Evolutionary conservation across 1,140 invertebrate genomes (phyloP).

Genomic region (Drosophila bocqueti): DNA sequence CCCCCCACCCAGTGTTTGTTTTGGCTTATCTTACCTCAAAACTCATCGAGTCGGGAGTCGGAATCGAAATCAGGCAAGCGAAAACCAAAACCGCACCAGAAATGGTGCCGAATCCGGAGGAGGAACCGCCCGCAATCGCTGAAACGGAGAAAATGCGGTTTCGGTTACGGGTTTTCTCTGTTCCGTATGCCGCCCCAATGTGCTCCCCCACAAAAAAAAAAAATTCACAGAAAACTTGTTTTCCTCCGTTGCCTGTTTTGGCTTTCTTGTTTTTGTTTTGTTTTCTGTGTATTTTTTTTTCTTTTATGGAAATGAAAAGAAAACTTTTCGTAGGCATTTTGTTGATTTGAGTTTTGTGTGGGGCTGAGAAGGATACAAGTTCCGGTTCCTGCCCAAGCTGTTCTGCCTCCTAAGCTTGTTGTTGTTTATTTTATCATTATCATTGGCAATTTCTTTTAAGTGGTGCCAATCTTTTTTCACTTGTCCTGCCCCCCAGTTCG

Average conservation of each 20-base stretch:
- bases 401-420: constrained; percentile 45
- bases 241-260: constrained; percentile 37
- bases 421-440: constrained; percentile 81
- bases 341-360: constrained; percentile 60
- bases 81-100: constrained; percentile 42
- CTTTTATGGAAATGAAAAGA: constrained; percentile 74
- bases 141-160: constrained; percentile 84
- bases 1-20: constrained; percentile 23
- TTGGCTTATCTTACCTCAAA: constrained; percentile 57
- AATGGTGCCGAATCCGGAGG: constrained; percentile 29
- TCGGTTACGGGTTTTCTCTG: constrained; percentile 84
- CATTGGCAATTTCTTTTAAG: constrained; percentile 82
- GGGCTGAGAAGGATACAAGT: constrained; percentile 45
- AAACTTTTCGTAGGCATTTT: constrained; percentile 80
- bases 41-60: constrained; percentile 58
- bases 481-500: constrained; percentile 69
- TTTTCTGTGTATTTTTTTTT: constrained; percentile 5
- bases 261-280: constrained; percentile 29
- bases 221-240: constrained; percentile 61
- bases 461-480: constrained; percentile 84
- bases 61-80: constrained; percentile 41
- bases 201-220: not conserved
- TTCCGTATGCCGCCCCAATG: constrained; percentile 41
- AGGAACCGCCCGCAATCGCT: constrained; percentile 64
- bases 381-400: constrained; percentile 24